These are phyloP conservation scores for Silurus asotus DNA, from an alignment of 2,113 vertebrate species.

Conservation along the genomic window DNA sequence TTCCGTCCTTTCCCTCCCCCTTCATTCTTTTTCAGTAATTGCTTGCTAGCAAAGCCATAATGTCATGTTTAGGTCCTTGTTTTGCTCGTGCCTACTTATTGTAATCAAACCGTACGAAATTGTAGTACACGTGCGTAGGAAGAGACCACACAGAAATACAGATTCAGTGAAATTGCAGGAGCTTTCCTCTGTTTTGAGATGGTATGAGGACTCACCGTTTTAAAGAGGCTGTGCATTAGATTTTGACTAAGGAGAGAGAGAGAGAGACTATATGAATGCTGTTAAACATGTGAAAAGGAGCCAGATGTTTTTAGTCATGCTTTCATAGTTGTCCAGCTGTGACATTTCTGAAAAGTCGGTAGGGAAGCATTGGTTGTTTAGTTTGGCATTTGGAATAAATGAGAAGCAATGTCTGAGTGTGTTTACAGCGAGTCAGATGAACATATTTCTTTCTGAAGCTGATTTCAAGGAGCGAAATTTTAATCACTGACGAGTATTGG, in stretches of 20 bases:
- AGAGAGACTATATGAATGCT: no score
- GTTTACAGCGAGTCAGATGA: neutral
- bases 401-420: neutral
- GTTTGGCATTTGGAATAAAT: neutral
- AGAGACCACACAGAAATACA: neutral
- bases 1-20: neutral
- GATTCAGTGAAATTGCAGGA: neutral
- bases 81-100: neutral
- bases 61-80: neutral
- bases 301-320: no score
- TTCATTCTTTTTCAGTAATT: slow-evolving; percentile 18
- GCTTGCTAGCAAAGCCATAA: neutral
- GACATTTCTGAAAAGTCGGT: no score
- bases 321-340: no score
- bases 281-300: no score
- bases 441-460: neutral
- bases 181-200: neutral
- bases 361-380: no score
- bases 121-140: neutral
- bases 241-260: no score
- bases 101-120: neutral
- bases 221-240: neutral
- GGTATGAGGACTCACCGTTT: neutral
- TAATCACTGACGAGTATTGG: neutral
- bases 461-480: neutral